Conservation (phyloP, 2,797 vertebrate genomes). For the Antrozous pallidus region DNA sequence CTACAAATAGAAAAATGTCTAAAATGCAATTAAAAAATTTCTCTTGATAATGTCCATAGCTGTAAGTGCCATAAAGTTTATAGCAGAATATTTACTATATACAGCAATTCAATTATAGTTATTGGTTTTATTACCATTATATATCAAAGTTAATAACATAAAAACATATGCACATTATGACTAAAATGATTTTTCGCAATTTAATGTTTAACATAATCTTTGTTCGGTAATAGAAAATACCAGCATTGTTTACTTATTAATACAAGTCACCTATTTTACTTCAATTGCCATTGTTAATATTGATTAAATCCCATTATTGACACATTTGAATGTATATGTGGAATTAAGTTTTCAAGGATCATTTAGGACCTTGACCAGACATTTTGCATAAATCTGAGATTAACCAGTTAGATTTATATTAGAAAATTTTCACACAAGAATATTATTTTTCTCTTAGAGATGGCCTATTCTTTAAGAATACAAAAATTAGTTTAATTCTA, state of each 20-base stretch:
- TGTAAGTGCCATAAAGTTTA: background rate
- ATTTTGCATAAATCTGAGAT: slow-evolving; percentile 31
- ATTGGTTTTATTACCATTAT: background rate
- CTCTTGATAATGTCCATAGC: background rate
- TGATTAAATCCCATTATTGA: slow-evolving; percentile 49
- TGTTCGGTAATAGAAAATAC: slow-evolving; percentile 6
- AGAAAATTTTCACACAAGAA: background rate
- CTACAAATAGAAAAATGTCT: background rate
- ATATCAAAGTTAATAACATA: background rate
- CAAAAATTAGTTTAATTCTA: background rate
- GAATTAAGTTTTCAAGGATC: slow-evolving; percentile 36
- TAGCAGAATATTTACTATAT: slow-evolving; percentile 3
- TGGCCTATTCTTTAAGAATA: background rate
- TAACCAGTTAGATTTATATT: slow-evolving; percentile 28
- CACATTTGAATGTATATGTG: slow-evolving; percentile 46
- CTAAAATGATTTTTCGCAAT: background rate
- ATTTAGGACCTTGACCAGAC: slow-evolving; percentile 43
- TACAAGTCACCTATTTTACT: slow-evolving; percentile 42
- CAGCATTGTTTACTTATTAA: slow-evolving; percentile 43
- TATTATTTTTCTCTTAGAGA: slow-evolving; percentile 14
- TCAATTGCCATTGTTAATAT: slow-evolving; percentile 18
- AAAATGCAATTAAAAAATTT: slow-evolving; percentile 21
- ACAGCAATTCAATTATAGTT: background rate
- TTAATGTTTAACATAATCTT: slow-evolving; percentile 21
- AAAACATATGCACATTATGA: background rate